phyloP scores from a whole-genome alignment of 1,140 invertebrate genomes.

The Ceratosolen fusciceps region DNA sequence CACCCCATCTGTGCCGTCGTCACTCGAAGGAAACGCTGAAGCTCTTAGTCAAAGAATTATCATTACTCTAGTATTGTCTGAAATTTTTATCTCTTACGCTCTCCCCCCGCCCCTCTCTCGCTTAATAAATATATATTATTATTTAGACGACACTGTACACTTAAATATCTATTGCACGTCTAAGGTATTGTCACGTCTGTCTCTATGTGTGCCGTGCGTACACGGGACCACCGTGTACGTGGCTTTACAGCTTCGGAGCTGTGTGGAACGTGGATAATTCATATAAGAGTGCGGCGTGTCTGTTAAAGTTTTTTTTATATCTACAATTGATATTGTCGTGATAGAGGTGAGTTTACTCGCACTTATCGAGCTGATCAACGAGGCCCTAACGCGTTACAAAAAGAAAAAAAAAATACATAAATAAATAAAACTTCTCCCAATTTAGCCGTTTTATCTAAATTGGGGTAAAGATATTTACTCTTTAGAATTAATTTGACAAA shows the following conservation, averaged over 20 bases:
- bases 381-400: conserved; percentile 12
- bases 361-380: neutral
- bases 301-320: conserved; percentile 53
- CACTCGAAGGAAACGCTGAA: conserved; percentile 35
- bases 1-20: too few relatives aligned
- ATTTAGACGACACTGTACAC: conserved; percentile 56
- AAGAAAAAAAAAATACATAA: too few relatives aligned
- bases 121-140: conserved; percentile 54
- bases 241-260: too few relatives aligned
- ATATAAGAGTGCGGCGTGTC: too few relatives aligned
- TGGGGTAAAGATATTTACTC: conserved; percentile 14
- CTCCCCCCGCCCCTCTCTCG: conserved; percentile 33
- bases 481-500: neutral
- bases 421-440: neutral
- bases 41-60: conserved; percentile 55
- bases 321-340: conserved; percentile 64
- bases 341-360: conserved; percentile 51
- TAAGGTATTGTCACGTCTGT: conserved; percentile 45
- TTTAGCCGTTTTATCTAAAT: conserved; percentile 18
- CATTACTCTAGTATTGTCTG: conserved; percentile 65
- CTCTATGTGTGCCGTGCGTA: conserved; percentile 43
- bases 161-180: conserved; percentile 54
- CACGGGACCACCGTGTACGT: too few relatives aligned
- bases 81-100: conserved; percentile 53
- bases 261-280: too few relatives aligned